A percentile compares a stretch with the other conserved stretches of the same genome.
phyloP scores from a whole-genome alignment of 2,797 vertebrate genomes.

The Gymnoscopelus microlampas region DNA sequence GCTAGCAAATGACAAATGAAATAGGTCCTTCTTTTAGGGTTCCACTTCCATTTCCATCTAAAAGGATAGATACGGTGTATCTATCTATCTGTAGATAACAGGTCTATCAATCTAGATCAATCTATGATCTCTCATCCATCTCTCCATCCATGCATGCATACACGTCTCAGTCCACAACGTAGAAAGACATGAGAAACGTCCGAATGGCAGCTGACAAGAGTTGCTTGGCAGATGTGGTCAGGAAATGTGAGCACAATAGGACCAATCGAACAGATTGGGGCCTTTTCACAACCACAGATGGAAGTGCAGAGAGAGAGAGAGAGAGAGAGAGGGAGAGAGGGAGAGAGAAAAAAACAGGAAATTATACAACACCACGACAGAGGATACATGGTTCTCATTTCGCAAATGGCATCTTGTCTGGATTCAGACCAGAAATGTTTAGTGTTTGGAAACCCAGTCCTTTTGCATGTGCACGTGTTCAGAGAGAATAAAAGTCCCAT shows the following conservation, averaged over 20 bases:
- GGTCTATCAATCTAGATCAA: too few relatives aligned
- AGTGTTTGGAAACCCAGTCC: slow-evolving; percentile 36
- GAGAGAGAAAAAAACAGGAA: slow-evolving; percentile 43
- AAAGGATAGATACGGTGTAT: too few relatives aligned
- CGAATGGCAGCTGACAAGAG: slow-evolving; percentile 74
- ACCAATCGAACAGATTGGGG: slow-evolving; percentile 65
- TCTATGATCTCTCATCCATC: slow-evolving; percentile 56
- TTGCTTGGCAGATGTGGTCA: slow-evolving; percentile 76
- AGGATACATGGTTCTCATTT: slow-evolving; percentile 47
- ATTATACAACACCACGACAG: slow-evolving; percentile 63
- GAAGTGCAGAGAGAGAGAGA: slow-evolving; percentile 55
- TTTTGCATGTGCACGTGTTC: slow-evolving; percentile 16
- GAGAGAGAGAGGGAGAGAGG: slow-evolving; percentile 50
- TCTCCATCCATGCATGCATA: slow-evolving; percentile 31
- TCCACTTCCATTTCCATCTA: slow-evolving; percentile 44
- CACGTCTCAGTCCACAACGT: slow-evolving; percentile 38
- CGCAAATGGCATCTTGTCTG: slow-evolving; percentile 63
- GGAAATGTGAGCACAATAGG: slow-evolving; percentile 68
- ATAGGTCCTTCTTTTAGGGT: background rate
- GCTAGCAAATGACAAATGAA: background rate
- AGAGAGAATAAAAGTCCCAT: background rate
- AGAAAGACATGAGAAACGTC: slow-evolving; percentile 70
- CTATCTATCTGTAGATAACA: too few relatives aligned
- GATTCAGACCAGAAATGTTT: slow-evolving; percentile 51
- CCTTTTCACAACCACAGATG: slow-evolving; percentile 73